These are phyloP conservation scores for Polypterus senegalus DNA, from an alignment of 2,113 vertebrate species.

Conservation along the genomic window DNA sequence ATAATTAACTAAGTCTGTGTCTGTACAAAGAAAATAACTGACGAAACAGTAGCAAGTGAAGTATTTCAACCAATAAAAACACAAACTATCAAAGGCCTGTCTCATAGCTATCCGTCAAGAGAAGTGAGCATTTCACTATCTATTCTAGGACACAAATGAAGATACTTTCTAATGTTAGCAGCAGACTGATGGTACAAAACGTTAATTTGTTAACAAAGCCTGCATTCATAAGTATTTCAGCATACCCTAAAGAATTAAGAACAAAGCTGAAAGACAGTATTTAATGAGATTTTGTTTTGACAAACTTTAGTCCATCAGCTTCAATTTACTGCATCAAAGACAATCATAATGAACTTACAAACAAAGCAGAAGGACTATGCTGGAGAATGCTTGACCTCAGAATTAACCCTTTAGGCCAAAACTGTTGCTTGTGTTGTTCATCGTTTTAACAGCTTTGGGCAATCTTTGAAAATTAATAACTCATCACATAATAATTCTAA, in stretches of 20 bases:
- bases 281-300: conserved; percentile 58
- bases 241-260: conserved; percentile 37
- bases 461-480: no score
- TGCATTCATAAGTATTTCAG: conserved; percentile 42
- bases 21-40: conserved; percentile 15
- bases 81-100: conserved; percentile 2
- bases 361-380: conserved; percentile 18
- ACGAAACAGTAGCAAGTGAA: neutral
- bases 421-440: no score
- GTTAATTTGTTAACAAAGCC: conserved; percentile 36
- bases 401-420: neutral
- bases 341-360: conserved; percentile 7
- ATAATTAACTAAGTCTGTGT: conserved; percentile 16
- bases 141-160: conserved; percentile 32
- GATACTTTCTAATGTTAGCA: conserved; percentile 38
- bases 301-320: conserved; percentile 44
- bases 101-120: conserved; percentile 1
- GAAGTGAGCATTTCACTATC: conserved; percentile 1
- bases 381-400: conserved; percentile 11
- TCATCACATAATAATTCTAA: no score
- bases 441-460: no score
- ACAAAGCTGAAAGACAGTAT: conserved; percentile 34
- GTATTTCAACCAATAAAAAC: conserved; percentile 14
- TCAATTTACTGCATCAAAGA: conserved; percentile 29
- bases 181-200: conserved; percentile 31